Percentiles rank a stretch among this genome's conserved stretches.
Evolutionary conservation across 2,888 invertebrate genomes (phyloP).

Genomic region (Hirtodrosophila duncani): DNA sequence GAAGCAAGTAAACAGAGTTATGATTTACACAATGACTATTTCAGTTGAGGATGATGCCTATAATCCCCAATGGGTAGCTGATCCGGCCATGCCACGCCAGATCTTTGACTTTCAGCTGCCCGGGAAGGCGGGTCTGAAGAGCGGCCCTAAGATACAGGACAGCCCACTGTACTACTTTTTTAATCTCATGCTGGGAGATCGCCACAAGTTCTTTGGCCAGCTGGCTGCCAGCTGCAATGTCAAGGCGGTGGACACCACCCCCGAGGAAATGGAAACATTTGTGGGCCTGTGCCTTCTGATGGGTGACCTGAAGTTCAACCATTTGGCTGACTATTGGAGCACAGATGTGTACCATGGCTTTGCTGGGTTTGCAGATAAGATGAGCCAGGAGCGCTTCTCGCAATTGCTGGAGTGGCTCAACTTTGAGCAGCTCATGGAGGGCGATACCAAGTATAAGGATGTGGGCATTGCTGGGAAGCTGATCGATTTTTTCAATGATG

Average conservation of each 20-base stretch:
- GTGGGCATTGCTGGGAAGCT: conserved; percentile 29
- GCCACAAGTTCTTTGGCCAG: conserved; percentile 38
- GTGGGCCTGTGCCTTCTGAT: conserved; percentile 51
- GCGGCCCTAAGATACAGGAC: conserved; percentile 17
- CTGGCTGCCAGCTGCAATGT: conserved; percentile 41
- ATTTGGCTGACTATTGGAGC: conserved; percentile 55
- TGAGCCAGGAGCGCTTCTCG: conserved; percentile 42
- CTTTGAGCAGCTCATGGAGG: conserved; percentile 42
- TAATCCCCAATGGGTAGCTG: conserved; percentile 55
- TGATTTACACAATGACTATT: not conserved
- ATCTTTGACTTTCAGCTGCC: conserved; percentile 45
- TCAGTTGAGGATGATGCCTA: conserved; percentile 47
- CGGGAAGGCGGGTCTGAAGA: conserved; percentile 33
- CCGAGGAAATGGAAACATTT: conserved; percentile 54
- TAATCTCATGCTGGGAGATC: conserved; percentile 41
- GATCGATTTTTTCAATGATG: conserved; percentile 46
- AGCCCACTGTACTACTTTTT: conserved; percentile 47
- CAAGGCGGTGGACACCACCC: conserved; percentile 3
- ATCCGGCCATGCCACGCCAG: conserved; percentile 31
- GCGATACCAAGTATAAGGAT: not conserved
- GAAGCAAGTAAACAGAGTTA: not conserved
- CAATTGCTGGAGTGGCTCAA: conserved; percentile 42
- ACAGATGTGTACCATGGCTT: conserved; percentile 39
- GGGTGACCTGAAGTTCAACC: conserved; percentile 45
- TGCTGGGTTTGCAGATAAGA: conserved; percentile 44